These are phyloP conservation scores for Meloe dianella DNA, from an alignment of 2,888 invertebrate genomes.

Conservation along the genomic window DNA sequence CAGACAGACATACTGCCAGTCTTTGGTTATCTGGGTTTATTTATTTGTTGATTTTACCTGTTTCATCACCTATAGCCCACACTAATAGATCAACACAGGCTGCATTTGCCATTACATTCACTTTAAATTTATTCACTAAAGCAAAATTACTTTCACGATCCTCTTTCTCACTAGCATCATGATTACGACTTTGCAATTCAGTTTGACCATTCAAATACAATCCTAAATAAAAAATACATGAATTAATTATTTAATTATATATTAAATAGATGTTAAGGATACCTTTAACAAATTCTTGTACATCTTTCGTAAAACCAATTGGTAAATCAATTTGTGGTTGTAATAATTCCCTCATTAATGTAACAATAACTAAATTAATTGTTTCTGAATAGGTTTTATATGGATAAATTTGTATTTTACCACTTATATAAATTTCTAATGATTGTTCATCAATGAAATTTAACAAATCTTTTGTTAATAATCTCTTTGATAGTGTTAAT, in stretches of 20 bases:
- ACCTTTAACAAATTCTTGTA: constrained; percentile 67
- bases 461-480: constrained; percentile 80
- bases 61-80: constrained; percentile 97
- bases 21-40: too few relatives aligned
- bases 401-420: constrained; percentile 78
- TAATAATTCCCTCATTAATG: constrained; percentile 86
- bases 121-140: constrained; percentile 88
- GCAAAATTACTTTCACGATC: constrained; percentile 81
- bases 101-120: constrained; percentile 96
- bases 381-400: constrained; percentile 96
- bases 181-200: constrained; percentile 85
- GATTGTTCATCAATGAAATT: constrained; percentile 84
- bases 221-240: constrained; percentile 72
- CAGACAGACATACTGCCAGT: too few relatives aligned
- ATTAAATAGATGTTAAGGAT: too few relatives aligned
- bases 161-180: constrained; percentile 83
- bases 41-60: too few relatives aligned
- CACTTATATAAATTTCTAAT: constrained; percentile 76
- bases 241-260: too few relatives aligned
- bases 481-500: constrained; percentile 79
- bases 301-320: constrained; percentile 88
- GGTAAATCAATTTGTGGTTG: constrained; percentile 91
- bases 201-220: constrained; percentile 93
- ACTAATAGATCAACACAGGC: constrained; percentile 97
- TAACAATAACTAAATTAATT: constrained; percentile 90